These are phyloP conservation scores for Epinephelus lanceolatus DNA, from an alignment of 2,113 vertebrate genomes.

Conservation along the genomic window DNA sequence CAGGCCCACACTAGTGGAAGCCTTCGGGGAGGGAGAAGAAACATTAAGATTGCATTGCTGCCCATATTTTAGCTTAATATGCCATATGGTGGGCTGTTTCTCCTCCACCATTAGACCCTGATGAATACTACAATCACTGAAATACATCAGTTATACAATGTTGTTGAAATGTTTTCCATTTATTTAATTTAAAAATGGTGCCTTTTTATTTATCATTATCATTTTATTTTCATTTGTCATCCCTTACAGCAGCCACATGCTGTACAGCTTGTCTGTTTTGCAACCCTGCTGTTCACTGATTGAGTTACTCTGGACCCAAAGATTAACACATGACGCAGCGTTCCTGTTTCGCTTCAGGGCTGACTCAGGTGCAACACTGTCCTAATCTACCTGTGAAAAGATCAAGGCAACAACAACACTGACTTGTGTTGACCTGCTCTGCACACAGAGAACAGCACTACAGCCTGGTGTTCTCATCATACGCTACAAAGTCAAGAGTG, in stretches of 20 bases:
- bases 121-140: conserved; percentile 6
- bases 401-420: conserved; percentile 5
- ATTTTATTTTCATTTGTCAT: background rate
- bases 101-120: conserved; percentile 46
- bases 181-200: background rate
- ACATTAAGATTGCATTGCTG: conserved; percentile 34
- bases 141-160: conserved; percentile 7
- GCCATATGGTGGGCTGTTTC: conserved; percentile 41
- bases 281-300: background rate
- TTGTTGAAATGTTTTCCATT: conserved; percentile 1
- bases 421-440: conserved; percentile 14
- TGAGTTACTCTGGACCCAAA: background rate
- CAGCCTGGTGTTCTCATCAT: background rate
- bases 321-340: background rate
- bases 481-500: background rate
- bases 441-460: background rate
- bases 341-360: background rate
- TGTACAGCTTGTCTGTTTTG: background rate
- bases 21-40: conserved; percentile 10
- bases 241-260: background rate
- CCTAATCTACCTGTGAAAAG: conserved; percentile 1
- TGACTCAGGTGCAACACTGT: background rate
- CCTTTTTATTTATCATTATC: conserved; percentile 11
- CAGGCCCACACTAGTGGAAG: conserved; percentile 24
- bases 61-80: conserved; percentile 50